These are phyloP conservation scores for Rhyacichthys aspro DNA, from an alignment of 2,797 vertebrate species.

Conservation along the genomic window DNA sequence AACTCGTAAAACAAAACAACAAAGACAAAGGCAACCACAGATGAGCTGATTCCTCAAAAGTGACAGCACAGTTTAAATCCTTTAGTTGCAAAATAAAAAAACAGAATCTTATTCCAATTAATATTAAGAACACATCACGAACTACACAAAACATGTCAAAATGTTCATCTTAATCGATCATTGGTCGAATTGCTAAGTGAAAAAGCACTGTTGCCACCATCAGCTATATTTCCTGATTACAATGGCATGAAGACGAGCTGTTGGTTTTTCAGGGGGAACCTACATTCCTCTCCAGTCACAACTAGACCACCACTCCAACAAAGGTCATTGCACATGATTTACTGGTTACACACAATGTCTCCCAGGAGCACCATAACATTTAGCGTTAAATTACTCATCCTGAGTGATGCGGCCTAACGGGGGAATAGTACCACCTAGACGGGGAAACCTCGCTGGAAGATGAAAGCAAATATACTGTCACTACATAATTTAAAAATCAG, in stretches of 20 bases:
- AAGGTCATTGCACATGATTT: conserved; percentile 72
- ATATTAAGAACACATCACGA: too few species aligned
- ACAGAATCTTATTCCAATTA: background rate
- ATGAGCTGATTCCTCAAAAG: conserved; percentile 3
- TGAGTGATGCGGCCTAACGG: conserved; percentile 66
- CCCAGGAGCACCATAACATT: conserved; percentile 69
- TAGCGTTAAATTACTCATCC: conserved; percentile 68
- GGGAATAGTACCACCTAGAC: conserved; percentile 53
- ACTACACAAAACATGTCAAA: too few species aligned
- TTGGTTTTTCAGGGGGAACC: conserved; percentile 61
- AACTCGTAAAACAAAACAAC: conserved; percentile 5
- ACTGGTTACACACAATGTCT: conserved; percentile 69
- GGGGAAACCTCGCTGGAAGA: conserved; percentile 52
- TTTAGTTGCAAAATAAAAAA: background rate
- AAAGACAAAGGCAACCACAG: conserved; percentile 6
- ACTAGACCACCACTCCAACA: conserved; percentile 61
- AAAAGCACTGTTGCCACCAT: too few species aligned
- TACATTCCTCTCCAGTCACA: conserved; percentile 65
- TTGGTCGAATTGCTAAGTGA: too few species aligned
- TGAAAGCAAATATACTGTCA: conserved; percentile 52
- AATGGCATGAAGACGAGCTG: conserved; percentile 55
- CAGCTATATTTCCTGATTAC: too few species aligned
- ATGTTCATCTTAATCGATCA: too few species aligned
- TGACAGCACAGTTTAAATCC: background rate
- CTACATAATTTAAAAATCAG: conserved; percentile 53